Evolutionary conservation across 2,113 vertebrate genomes (phyloP).

Genomic region (Apodemus speciosus): DNA sequence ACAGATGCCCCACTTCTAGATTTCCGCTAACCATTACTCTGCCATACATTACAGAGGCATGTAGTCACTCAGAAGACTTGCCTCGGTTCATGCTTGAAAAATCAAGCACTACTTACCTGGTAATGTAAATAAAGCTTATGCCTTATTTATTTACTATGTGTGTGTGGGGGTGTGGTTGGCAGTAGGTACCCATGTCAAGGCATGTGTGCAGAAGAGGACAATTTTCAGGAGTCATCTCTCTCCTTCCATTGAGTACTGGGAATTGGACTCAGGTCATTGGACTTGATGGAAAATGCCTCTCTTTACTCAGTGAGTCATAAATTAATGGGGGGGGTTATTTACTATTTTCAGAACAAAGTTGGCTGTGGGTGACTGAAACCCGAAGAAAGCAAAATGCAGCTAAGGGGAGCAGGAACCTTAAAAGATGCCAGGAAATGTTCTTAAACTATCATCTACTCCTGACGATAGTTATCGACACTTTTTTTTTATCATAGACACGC

Average conservation of each 20-base stretch:
- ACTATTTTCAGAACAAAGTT: not conserved
- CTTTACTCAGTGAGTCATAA: not conserved
- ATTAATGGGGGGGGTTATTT: not conserved
- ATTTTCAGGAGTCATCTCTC: not conserved
- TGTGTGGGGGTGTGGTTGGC: no score
- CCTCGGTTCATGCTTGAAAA: not conserved
- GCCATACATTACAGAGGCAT: no score
- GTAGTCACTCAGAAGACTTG: not conserved
- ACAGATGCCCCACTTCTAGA: not conserved
- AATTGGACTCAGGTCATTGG: not conserved
- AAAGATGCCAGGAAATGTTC: not conserved
- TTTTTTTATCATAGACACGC: not conserved
- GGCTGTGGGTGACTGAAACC: not conserved
- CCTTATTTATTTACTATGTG: not conserved
- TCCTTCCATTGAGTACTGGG: not conserved
- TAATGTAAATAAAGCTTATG: slow-evolving; percentile 13
- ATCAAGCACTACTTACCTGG: not conserved
- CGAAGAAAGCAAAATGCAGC: not conserved
- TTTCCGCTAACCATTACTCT: not conserved
- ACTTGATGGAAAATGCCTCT: not conserved
- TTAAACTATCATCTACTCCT: not conserved
- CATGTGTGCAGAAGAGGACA: not conserved
- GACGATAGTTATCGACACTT: not conserved
- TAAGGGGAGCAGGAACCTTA: not conserved
- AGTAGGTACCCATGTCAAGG: not conserved